These are phyloP conservation scores for Carassius gibelio DNA, from an alignment of 2,113 vertebrate species.

Conservation along the genomic window DNA sequence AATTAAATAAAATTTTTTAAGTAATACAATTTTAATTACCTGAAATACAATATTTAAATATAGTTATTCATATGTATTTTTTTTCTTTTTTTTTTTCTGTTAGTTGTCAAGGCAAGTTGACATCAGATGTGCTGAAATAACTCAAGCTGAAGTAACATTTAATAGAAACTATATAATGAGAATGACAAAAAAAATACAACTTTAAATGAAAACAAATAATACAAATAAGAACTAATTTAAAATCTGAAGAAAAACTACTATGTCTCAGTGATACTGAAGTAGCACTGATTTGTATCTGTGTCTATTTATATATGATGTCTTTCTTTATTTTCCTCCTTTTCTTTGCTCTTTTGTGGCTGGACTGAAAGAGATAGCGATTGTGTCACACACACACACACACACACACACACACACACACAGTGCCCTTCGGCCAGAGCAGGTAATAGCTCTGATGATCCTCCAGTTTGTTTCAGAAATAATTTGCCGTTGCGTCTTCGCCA, in stretches of 20 bases:
- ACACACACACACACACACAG: conserved; percentile 57
- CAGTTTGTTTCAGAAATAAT: conserved; percentile 88
- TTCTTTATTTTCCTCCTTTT: not conserved
- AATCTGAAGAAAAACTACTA: not conserved
- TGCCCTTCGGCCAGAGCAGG: conserved; percentile 75
- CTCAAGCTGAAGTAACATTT: not conserved
- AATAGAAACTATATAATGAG: not conserved
- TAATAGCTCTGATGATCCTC: conserved; percentile 83
- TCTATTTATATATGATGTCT: not conserved
- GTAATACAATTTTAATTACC: no score
- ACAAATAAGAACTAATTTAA: not conserved
- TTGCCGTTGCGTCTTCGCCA: conserved; percentile 77
- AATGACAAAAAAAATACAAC: not conserved
- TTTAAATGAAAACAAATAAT: not conserved
- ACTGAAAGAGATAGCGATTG: conserved; percentile 75
- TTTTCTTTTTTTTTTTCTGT: not conserved
- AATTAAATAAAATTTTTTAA: no score
- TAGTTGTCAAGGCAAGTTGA: not conserved
- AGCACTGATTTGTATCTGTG: not conserved
- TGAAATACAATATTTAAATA: no score
- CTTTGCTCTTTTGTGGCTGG: conserved; percentile 59
- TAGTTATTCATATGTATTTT: no score
- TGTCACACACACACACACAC: conserved; percentile 71
- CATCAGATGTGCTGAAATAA: not conserved
- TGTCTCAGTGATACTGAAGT: not conserved